Evolutionary conservation across 2,113 vertebrate genomes (phyloP), one percentile per base, ranked within the genome.

Genomic region (Mormyrus iriodes): DNA sequence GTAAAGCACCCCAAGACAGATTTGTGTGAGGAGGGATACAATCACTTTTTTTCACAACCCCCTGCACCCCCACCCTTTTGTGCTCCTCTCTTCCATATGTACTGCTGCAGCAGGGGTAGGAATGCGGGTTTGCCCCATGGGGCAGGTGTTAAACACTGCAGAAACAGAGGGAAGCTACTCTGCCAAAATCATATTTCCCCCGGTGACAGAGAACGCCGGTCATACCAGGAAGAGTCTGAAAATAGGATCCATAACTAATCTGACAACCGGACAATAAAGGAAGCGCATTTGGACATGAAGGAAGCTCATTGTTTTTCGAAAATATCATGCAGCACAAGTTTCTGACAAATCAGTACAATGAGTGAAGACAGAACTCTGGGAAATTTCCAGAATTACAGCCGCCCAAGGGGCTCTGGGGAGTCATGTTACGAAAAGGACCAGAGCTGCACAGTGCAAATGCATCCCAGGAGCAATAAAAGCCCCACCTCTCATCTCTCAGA

Each of bases 11-110:
- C 42, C 39, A 55, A 86, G 27, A 55, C 10, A 48, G 44, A 3
- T 49, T 27, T 86, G 46, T 35, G 51, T 9, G 83, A 19, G 49
- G 89, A 48, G 73, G 73, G 84, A 90, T 88, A 87, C 89, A 42
- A 53, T 90, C 89, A 79, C n/a, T 91, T 91, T 69, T 85, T 65
- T 85, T 49, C 24, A 44, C 35, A 49, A 49, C 31, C 42, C 73
- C 12, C 61, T 21, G 44, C 24, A 46, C 35, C 39, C 19, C 46
- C 24, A 9, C 21, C 55, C 83, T 52, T 69, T 69, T 39, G 12
- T 65, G 7, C 51, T 85, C 48, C n/a, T 15, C 51, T 86, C 13
- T 53, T 55, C 85, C 85, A 79, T 42, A 79, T 53, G 85, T 46
- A 83, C 42, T 24, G 19, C 39, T 44, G 44, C 42, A 13, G 84